phyloP scores from a whole-genome alignment of 2,888 invertebrate species.

The Vanessa cardui region DNA sequence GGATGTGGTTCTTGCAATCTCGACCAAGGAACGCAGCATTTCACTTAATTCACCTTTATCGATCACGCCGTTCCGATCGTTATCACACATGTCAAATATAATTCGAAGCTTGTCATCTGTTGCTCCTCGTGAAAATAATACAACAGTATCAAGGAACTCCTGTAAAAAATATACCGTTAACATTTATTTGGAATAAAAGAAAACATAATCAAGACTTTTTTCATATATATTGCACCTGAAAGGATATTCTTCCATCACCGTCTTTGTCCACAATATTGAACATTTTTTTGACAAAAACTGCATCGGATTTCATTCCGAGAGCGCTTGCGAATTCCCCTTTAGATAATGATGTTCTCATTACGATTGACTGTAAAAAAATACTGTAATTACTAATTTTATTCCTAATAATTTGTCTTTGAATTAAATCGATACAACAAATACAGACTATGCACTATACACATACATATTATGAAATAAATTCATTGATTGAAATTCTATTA shows the following conservation, averaged over 20 bases:
- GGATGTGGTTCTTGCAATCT: slow-evolving; percentile 95
- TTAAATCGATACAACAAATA: no score
- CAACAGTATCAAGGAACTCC: slow-evolving; percentile 97
- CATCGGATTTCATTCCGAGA: slow-evolving; percentile 96
- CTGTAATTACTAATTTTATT: background rate
- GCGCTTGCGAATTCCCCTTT: slow-evolving; percentile 97
- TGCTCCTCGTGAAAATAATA: slow-evolving; percentile 94
- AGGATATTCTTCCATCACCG: slow-evolving; percentile 95
- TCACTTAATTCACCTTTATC: slow-evolving; percentile 96
- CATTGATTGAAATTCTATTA: no score
- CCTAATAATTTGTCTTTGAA: background rate
- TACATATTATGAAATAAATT: background rate
- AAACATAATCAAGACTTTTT: background rate
- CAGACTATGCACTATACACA: no score
- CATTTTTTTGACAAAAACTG: slow-evolving; percentile 98
- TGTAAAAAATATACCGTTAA: slow-evolving; percentile 51
- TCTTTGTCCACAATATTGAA: slow-evolving; percentile 98
- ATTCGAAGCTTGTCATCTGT: slow-evolving; percentile 96
- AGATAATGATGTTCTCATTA: slow-evolving; percentile 95
- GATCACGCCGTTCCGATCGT: slow-evolving; percentile 96
- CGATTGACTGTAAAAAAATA: slow-evolving; percentile 85
- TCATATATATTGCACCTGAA: slow-evolving; percentile 85
- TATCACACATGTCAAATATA: slow-evolving; percentile 98
- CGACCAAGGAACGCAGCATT: slow-evolving; percentile 95
- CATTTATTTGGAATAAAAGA: background rate